Evolutionary conservation across 2,797 vertebrate species (phyloP).

Genomic region (Coreius guichenoti): DNA sequence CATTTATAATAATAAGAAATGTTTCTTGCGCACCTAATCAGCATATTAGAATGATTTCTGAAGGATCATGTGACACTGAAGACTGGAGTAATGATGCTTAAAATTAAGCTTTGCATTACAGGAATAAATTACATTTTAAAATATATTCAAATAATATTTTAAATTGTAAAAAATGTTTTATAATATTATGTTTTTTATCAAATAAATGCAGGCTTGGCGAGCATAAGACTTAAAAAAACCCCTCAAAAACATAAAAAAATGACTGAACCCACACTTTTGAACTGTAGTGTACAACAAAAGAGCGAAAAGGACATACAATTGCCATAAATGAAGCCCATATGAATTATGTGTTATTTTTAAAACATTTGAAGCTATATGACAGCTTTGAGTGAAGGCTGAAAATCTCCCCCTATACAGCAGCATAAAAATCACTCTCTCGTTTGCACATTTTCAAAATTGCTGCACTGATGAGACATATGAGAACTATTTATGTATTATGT

Average conservation of each 20-base stretch:
- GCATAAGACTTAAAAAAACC: not conserved
- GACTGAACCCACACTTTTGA: not conserved
- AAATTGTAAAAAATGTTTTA: not conserved
- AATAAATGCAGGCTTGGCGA: not conserved
- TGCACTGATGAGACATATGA: not conserved
- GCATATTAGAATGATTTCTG: not conserved
- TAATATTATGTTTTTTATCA: not conserved
- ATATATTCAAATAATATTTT: not conserved
- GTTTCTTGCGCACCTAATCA: not conserved
- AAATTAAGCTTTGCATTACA: no score
- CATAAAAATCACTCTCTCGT: not conserved
- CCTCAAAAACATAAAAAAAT: not conserved
- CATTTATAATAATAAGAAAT: not conserved
- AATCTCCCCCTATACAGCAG: not conserved
- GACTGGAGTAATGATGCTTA: no score
- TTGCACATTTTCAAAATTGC: not conserved
- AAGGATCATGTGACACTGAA: no score
- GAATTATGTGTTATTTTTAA: not conserved
- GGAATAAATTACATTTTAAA: no score
- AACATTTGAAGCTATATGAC: not conserved
- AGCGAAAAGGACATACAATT: not conserved
- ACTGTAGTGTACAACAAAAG: not conserved
- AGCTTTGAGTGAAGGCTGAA: not conserved
- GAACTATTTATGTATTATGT: not conserved
- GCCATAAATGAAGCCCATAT: not conserved